Evolutionary conservation across 1,140 invertebrate species (phyloP).

Genomic region (Scaptomyza graminum): DNA sequence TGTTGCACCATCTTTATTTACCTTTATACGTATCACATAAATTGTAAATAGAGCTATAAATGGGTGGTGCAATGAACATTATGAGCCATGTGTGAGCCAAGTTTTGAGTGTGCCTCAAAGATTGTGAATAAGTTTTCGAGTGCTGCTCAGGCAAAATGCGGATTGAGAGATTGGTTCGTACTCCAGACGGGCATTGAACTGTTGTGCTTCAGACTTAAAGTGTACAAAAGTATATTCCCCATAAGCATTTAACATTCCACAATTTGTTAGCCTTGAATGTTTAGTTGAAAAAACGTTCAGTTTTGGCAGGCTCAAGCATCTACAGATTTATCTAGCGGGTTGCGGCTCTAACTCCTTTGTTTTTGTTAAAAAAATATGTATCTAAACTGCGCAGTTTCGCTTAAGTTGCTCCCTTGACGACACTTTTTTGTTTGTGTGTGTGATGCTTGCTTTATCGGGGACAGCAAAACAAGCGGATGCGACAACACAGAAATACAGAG

Average conservation of each 20-base stretch:
- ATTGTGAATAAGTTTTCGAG: slow-evolving; percentile 23
- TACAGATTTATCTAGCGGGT: slow-evolving; percentile 7
- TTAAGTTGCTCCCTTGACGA: slow-evolving; percentile 74
- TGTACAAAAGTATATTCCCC: background rate
- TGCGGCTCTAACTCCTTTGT: background rate
- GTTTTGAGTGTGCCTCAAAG: background rate
- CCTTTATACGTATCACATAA: slow-evolving; percentile 68
- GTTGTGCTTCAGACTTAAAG: slow-evolving; percentile 30
- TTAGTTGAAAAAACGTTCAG: slow-evolving; percentile 50
- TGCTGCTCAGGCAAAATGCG: background rate
- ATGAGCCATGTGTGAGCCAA: slow-evolving; percentile 29
- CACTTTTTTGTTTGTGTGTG: slow-evolving; percentile 54
- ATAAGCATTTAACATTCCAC: background rate
- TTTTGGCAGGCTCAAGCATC: background rate
- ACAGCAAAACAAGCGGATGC: slow-evolving; percentile 42
- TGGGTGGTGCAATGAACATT: slow-evolving; percentile 47
- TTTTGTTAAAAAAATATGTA: slow-evolving; percentile 30
- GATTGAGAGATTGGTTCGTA: slow-evolving; percentile 22
- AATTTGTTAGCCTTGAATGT: slow-evolving; percentile 15
- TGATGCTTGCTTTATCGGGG: slow-evolving; percentile 48
- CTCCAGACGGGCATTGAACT: slow-evolving; percentile 65
- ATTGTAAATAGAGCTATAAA: slow-evolving; percentile 72
- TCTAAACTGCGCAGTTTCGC: slow-evolving; percentile 53
- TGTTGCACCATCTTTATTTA: slow-evolving; percentile 74
- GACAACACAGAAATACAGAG: slow-evolving; percentile 10